Evolutionary conservation across 2,797 vertebrate genomes (phyloP).

Genomic region (Paguma larvata): DNA sequence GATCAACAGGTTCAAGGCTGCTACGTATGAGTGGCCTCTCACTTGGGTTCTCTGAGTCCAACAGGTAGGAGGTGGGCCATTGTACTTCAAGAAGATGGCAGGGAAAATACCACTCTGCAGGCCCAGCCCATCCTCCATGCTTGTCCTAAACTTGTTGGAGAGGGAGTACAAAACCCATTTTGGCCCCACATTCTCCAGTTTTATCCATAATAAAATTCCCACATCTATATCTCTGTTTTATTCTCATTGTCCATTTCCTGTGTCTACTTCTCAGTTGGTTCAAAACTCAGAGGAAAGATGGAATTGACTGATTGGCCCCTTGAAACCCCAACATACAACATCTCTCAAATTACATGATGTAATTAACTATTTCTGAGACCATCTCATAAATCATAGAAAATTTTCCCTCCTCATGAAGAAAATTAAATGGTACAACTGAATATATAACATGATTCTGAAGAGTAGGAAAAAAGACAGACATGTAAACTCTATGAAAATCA

Average conservation of each 20-base stretch:
- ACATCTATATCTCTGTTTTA: background rate
- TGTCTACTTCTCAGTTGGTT: background rate
- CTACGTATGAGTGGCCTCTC: background rate
- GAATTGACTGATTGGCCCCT: background rate
- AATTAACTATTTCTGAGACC: slow-evolving; percentile 40
- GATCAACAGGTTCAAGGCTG: background rate
- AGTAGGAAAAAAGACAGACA: background rate
- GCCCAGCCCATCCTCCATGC: background rate
- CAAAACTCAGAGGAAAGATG: background rate
- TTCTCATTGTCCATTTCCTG: background rate
- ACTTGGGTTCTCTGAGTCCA: background rate
- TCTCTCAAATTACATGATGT: slow-evolving; percentile 39
- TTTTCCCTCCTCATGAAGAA: slow-evolving; percentile 16
- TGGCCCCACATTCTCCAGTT: background rate
- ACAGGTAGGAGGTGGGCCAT: background rate
- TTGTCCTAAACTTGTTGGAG: background rate
- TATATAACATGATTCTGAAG: background rate
- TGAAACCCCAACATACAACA: background rate
- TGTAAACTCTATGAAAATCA: slow-evolving; percentile 59
- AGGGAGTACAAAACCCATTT: background rate
- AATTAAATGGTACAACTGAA: slow-evolving; percentile 14
- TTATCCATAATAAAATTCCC: background rate
- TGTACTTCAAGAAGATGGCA: background rate
- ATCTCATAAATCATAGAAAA: background rate
- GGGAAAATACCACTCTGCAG: background rate